Evolutionary conservation across 2,888 invertebrate genomes (phyloP), one percentile per base, ranked within the genome.

Genomic region (Nematopogon swammerdamellus): DNA sequence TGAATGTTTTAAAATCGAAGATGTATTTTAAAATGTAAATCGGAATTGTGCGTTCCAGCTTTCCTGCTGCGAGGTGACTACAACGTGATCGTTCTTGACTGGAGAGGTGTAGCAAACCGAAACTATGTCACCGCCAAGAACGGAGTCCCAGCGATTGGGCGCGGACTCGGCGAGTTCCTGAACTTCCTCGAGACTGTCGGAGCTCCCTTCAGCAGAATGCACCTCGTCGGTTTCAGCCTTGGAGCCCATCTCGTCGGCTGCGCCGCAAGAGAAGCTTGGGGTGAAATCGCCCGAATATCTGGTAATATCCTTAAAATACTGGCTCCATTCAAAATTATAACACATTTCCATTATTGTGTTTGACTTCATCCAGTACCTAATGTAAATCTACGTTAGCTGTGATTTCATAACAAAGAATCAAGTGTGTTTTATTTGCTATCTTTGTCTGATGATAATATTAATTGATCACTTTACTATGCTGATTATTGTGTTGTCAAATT

Each of bases 41-140:
- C n/a, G n/a, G 36, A 14, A 36, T 36, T 36, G 14, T 6, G 10
- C 5, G 25, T 36, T 64, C 20, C 55, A 70, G 71, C 65, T 44
- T 70, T 70, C 48, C 63, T 71, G 1, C 50, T 63, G 49, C 50
- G 59, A 18, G 54, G 44, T 30, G 70, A 74, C 50, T 63, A 67
- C 25, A 80, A 80, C 56, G 63, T 80, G 1, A 69, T 80, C 42
- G 67, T 70, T 2, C 60, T 80, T 0, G 79, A 80, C 55, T 80
- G 80, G 77, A 63, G 59, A 3, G 50, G 53, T 0, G 56, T 75
- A 2, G 73, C 77, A 2, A 64, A 64, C 47, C 64, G 62, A 4
- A 59, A 59, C 54, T 80, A 79, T 56, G 49, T 60, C 5, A 65
- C 68, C 1, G 71, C 79, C 0, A 64, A 63, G 48, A 52, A 51